Conservation (phyloP, 35 echinoderm and acorn worm species). For the Stichopus chloronotus region DNA sequence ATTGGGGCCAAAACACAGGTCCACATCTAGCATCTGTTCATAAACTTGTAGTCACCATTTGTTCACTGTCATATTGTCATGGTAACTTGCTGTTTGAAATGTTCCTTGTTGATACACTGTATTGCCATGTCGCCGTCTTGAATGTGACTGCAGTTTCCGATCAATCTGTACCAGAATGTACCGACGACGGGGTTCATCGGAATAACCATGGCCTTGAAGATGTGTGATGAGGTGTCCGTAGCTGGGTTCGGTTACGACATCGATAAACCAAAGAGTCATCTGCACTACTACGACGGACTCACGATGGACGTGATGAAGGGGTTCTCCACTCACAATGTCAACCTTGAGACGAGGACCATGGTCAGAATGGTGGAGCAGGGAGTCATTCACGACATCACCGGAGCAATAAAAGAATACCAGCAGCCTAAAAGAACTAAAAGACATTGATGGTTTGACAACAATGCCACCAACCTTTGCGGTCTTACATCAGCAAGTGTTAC, state of each 20-base stretch:
- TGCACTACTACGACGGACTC: constrained; percentile 87
- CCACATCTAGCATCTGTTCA: too few species aligned
- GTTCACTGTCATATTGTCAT: too few species aligned
- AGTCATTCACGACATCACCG: constrained; percentile 86
- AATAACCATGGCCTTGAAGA: constrained; percentile 67
- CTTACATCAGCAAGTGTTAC: too few species aligned
- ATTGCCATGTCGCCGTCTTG: too few species aligned
- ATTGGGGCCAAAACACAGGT: too few species aligned
- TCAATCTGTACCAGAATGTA: constrained; percentile 70
- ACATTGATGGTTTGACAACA: not conserved
- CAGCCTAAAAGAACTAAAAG: not conserved
- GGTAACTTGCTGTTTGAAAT: too few species aligned
- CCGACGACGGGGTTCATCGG: constrained; percentile 85
- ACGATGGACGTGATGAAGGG: constrained; percentile 72
- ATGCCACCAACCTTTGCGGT: too few species aligned
- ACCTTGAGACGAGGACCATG: constrained; percentile 68
- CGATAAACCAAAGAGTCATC: constrained; percentile 65
- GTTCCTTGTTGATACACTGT: too few species aligned
- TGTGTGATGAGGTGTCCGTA: constrained; percentile 91
- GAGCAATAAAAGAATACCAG: constrained; percentile 54
- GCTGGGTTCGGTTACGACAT: constrained; percentile 91
- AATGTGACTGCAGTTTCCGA: too few species aligned
- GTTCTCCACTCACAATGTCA: constrained; percentile 77
- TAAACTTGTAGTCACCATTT: too few species aligned
- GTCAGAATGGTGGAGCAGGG: constrained; percentile 74